Evolutionary conservation across 2,113 vertebrate genomes (phyloP), one percentile per base, ranked within the genome.

Genomic region (Platichthys stellatus): DNA sequence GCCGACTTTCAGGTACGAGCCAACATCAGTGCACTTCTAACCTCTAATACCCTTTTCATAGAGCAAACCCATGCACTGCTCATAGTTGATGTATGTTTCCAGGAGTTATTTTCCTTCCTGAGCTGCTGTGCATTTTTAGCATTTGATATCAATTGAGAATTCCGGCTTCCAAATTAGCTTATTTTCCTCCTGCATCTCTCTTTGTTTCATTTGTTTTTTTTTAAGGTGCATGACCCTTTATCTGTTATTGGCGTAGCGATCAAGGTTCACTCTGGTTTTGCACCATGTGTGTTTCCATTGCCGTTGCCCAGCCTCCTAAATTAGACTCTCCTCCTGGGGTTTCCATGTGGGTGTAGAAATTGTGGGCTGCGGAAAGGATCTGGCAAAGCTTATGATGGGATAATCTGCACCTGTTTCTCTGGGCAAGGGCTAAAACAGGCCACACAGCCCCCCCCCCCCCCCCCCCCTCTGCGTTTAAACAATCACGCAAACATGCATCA

Each of bases 391-490:
- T 87, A 87, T 88, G 89, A 92, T 35, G 66, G 81, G 82, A 89
- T 92, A 91, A 93, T 90, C 90, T 92, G 90, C 91, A 93, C 91
- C 92, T 93, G 91, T 93, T 92, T 87, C 84, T 85, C 73, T 89
- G 87, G 82, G 90, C 75, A 59, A 63, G 38, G 81, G 72, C 89
- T 92, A 90, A 91, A 92, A 92, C 75, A 83, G 57, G 57, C 57
- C 57, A 65, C 76, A 72, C 66, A 75, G 82, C 63, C 43, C 78
- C 69, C 66, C 47, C 24, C 24, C 24, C 24, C 24, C 23, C 23
- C 24, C 26, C 4, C 78, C 66, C 66, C 47, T 8, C 77, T 77
- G 57, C 63, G 69, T 67, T 67, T 66, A 70, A 76, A 90, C 76
- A 86, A 81, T 83, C 72, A 69, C 47, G 43, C 72, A 71, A 79